These are phyloP conservation scores for Drosophila borborema DNA, from an alignment of 2,888 invertebrate species.

Conservation along the genomic window DNA sequence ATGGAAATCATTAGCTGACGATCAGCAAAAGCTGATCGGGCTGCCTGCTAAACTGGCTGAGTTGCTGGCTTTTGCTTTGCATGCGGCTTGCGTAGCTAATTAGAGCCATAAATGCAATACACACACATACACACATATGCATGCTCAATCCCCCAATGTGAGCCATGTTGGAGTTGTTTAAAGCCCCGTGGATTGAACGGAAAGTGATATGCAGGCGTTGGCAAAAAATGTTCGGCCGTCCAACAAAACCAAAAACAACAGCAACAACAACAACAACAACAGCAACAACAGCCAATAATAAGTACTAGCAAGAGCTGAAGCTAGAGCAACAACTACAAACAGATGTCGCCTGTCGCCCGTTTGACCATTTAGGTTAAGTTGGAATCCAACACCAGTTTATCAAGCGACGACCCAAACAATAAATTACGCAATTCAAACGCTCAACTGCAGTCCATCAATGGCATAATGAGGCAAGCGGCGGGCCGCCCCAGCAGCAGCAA, in stretches of 20 bases:
- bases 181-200: slow-evolving; percentile 74
- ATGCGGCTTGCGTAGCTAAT: slow-evolving; percentile 84
- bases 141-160: slow-evolving; percentile 58
- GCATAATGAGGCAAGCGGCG: slow-evolving; percentile 75
- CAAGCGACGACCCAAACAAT: slow-evolving; percentile 81
- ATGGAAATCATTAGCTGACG: slow-evolving; percentile 66
- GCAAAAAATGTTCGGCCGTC: slow-evolving; percentile 64
- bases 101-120: slow-evolving; percentile 76
- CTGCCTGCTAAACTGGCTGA: slow-evolving; percentile 6
- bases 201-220: slow-evolving; percentile 80
- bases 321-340: slow-evolving; percentile 46
- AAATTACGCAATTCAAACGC: slow-evolving; percentile 84
- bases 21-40: slow-evolving; percentile 41
- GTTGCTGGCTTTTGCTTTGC: slow-evolving; percentile 56
- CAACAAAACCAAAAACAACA: slow-evolving; percentile 22
- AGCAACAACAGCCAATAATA: slow-evolving; percentile 15
- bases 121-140: too few relatives aligned
- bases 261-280: slow-evolving; percentile 16
- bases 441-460: slow-evolving; percentile 83
- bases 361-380: slow-evolving; percentile 73
- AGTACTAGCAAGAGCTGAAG: slow-evolving; percentile 11
- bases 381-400: slow-evolving; percentile 79
- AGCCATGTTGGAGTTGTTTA: slow-evolving; percentile 47
- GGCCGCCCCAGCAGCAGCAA: slow-evolving; percentile 48
- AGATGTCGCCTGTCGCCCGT: slow-evolving; percentile 67